Conservation (phyloP, 2,113 vertebrate genomes). For the Zosterops japonicus region DNA sequence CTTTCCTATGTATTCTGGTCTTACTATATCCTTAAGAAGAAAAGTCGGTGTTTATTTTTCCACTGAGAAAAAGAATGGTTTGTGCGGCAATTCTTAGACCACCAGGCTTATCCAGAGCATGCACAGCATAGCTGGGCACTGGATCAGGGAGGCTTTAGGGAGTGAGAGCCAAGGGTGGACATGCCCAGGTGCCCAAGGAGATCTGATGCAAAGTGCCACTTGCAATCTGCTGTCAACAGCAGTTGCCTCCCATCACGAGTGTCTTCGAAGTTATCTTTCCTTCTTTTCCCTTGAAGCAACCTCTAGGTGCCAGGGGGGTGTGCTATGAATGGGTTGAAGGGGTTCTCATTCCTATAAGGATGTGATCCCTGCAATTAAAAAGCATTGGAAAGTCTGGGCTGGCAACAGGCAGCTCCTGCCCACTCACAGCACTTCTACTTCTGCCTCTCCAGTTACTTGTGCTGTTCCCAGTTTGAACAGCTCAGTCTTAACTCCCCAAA, state of each 20-base stretch:
- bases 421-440: neutral
- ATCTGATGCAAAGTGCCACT: neutral
- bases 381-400: neutral
- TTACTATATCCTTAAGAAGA: neutral
- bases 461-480: neutral
- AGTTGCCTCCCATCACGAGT: neutral
- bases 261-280: neutral
- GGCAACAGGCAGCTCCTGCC: neutral
- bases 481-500: neutral
- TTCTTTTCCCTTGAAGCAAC: neutral
- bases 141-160: neutral
- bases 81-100: neutral
- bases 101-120: rapidly evolving
- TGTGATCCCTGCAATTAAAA: neutral
- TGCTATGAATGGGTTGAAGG: neutral
- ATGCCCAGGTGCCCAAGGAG: neutral
- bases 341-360: neutral
- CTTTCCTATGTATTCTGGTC: neutral
- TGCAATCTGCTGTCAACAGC: neutral
- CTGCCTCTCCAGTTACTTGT: neutral
- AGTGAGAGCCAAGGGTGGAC: neutral
- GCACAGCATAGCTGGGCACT: neutral
- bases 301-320: neutral
- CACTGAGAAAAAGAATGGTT: neutral
- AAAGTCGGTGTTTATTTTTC: neutral